These are phyloP conservation scores for Tarsius wallacei DNA, from an alignment of 2,797 vertebrate genomes.

Conservation along the genomic window DNA sequence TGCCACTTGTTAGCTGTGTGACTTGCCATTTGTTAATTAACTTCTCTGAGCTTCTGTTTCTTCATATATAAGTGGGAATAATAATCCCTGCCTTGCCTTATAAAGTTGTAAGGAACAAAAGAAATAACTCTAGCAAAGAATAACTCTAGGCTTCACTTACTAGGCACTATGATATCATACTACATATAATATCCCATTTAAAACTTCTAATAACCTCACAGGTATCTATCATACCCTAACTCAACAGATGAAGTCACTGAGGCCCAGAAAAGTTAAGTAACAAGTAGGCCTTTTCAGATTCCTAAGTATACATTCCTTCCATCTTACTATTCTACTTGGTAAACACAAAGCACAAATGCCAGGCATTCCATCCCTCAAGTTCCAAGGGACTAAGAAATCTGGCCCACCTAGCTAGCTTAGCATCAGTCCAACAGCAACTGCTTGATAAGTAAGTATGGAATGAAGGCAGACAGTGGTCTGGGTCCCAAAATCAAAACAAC, in stretches of 20 bases:
- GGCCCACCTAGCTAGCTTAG: too few relatives aligned
- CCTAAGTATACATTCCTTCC: neutral
- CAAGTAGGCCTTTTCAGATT: neutral
- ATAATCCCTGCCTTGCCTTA: slow-evolving; percentile 22
- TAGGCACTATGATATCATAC: neutral
- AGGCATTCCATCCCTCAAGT: neutral
- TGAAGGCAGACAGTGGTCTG: neutral
- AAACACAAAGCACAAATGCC: slow-evolving; percentile 14
- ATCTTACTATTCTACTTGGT: neutral
- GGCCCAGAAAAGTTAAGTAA: neutral
- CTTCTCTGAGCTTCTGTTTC: neutral
- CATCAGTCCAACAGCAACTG: too few relatives aligned
- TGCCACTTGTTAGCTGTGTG: neutral
- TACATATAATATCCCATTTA: neutral
- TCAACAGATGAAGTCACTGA: neutral
- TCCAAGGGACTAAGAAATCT: neutral
- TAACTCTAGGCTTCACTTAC: neutral
- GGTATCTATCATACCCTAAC: neutral
- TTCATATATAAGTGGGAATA: neutral
- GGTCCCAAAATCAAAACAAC: slow-evolving; percentile 15
- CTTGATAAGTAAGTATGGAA: too few relatives aligned
- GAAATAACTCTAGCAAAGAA: slow-evolving; percentile 21
- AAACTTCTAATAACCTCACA: neutral
- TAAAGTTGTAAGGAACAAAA: neutral
- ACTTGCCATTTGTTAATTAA: neutral